Evolutionary conservation across 2,797 vertebrate species (phyloP).

Genomic region (Phyllotis vaccarum): DNA sequence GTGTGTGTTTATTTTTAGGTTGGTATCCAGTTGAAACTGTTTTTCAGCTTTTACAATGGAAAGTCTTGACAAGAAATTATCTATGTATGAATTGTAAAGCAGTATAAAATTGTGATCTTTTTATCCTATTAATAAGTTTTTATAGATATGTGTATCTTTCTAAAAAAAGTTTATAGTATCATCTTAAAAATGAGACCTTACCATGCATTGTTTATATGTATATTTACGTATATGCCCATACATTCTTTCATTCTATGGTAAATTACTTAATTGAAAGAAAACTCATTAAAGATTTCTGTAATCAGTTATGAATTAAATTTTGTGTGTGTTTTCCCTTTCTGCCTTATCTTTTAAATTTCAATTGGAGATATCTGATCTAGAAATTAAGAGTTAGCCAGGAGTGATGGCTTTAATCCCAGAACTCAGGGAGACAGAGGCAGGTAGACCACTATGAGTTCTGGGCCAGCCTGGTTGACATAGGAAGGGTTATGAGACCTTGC

Average conservation of each 20-base stretch:
- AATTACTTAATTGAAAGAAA: conserved; percentile 41
- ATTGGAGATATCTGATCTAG: conserved; percentile 7
- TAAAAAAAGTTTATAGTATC: conserved; percentile 17
- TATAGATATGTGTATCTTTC: background rate
- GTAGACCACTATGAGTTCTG: background rate
- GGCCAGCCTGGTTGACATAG: background rate
- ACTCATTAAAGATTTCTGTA: conserved; percentile 59
- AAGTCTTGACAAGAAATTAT: conserved; percentile 58
- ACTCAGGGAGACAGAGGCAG: background rate
- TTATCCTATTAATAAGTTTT: conserved; percentile 36
- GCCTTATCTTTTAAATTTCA: conserved; percentile 48
- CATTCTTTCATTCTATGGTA: conserved; percentile 1
- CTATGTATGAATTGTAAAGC: conserved; percentile 29
- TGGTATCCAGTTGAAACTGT: conserved; percentile 54
- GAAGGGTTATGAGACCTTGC: background rate
- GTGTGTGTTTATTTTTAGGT: conserved; percentile 15
- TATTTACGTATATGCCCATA: background rate
- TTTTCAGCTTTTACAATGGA: conserved; percentile 60
- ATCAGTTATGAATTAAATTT: conserved; percentile 13
- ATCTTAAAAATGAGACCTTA: conserved; percentile 56
- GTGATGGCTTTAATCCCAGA: background rate
- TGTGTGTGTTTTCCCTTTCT: conserved; percentile 34
- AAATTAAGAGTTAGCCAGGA: background rate
- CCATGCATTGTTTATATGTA: background rate
- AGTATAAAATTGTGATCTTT: conserved; percentile 61